Base-by-base conservation (phyloP, 2,888 invertebrate genomes). In the Deroplatys truncata region DNA sequence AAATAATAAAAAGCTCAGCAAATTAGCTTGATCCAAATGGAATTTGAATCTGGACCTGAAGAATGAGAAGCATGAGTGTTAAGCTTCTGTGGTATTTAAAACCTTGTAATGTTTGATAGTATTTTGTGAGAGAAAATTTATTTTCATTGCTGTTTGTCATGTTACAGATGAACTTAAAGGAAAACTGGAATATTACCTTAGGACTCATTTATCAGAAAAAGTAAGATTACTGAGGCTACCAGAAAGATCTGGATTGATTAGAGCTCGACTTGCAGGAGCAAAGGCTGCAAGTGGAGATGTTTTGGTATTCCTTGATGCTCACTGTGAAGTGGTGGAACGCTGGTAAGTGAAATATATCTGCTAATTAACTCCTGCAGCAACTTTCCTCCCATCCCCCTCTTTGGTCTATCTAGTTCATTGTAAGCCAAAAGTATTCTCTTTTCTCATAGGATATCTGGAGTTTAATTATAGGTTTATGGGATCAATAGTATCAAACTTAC, bases 231-330 rank as follows among this genome's bases (percentile, higher is more conserved):
- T 98, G 31, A 94, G 98, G 56, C 95, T 98, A 89, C 95, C 96
- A 87, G 92, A 96, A 94, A 94, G 98, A 93, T 95, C 97, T 92
- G 99, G 99, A 4, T 94, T 99, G 89, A 99, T 99, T 92, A 95
- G 98, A 84, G 99, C 99, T 0, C 95, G 98, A 86, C 94, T 99
- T 91, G 96, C 97, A 88, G 99, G 99, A 84, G 99, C 99, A 2
- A 95, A 96, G 90, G 95, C 95, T 90, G 98, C 99, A 3, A 94
- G 93, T 10, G 98, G 97, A 0, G 97, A 98, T 92, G 97, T 96
- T 83, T 93, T 98, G 88, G 95, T 98, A 88, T 98, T 98, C 94
- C 94, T 98, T 91, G 98, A 98, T 94, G 97, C 98, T 2, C 98
- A 98, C 93, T 98, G 98, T 93, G 98, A 98, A 94, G 96, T 95